Evolutionary conservation across 1,140 invertebrate genomes (phyloP), one percentile per base, ranked within the genome.

Genomic region (Formica selysi): DNA sequence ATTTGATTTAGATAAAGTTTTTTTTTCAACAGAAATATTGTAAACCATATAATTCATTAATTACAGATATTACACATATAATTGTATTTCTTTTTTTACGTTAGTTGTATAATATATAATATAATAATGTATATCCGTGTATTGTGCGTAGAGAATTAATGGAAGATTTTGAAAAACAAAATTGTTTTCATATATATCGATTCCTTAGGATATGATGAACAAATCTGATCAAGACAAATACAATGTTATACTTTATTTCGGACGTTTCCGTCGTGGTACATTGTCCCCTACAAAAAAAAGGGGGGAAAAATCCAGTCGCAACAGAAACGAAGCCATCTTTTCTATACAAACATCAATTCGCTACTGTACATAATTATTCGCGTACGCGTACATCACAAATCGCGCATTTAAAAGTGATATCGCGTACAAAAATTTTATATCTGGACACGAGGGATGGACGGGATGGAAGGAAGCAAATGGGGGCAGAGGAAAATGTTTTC

Each of bases 231-330:
- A 29, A 81, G 51, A 48, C 80, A 78, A 86, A 80, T 90, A 89
- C 87, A 89, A 91, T 87, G 76, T 76, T 91, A 73, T 79, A 90
- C 59, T 92, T 91, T 93, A 91, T 93, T 91, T 87, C 89, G 81
- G 89, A 89, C 85, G 65, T 83, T 87, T 88, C 79, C 78, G 83
- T 74, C 76, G 64, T 90, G 90, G 38, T 91, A 89, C 74, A 87
- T 79, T 48, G 38, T 68, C 38, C 64, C 76, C 65, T 74, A 19
- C 54, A 73, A 86, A 87, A 87, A 90, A 91, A 86, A 71, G 59
- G 65, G 44, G 76, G 81, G 59, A 44, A 85, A 70, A 80, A 70
- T 16, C 44, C 57, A 48, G 38, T 85, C 64, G 44, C 67, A 61
- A 89, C 86, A 67, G 85, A 87, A 90, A 87, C 80, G 62, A 86